Evolutionary conservation across 64 coral and sea anemone species (phyloP).

Genomic region (Montipora capricornis): DNA sequence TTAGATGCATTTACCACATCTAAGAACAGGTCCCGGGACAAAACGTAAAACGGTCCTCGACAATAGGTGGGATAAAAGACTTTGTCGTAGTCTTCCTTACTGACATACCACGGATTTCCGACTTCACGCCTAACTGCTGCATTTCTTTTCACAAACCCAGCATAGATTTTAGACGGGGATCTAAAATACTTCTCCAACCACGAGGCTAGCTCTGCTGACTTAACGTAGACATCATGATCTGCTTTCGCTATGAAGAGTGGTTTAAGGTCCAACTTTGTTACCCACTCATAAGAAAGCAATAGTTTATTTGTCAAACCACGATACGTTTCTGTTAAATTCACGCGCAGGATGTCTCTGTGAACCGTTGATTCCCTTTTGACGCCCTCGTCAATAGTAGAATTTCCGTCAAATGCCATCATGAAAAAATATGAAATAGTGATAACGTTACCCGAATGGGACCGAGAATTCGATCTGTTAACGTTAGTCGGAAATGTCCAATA

Average conservation of each 20-base stretch:
- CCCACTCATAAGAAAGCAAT: constrained; percentile 31
- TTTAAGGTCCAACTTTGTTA: not conserved
- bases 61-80: too few relatives aligned
- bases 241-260: constrained; percentile 39
- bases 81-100: not conserved
- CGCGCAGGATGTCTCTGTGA: constrained; percentile 27
- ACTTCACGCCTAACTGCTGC: not conserved
- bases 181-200: constrained; percentile 12
- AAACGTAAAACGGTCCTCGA: too few relatives aligned
- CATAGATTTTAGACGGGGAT: not conserved
- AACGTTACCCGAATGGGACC: too few relatives aligned
- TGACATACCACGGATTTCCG: constrained; percentile 18
- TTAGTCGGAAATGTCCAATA: too few relatives aligned
- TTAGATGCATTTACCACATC: too few relatives aligned
- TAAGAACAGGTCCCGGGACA: too few relatives aligned
- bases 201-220: not conserved
- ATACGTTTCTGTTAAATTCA: constrained; percentile 37
- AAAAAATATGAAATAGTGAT: not conserved
- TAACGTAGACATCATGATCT: constrained; percentile 50
- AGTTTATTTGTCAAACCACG: constrained; percentile 23
- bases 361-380: not conserved
- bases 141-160: constrained; percentile 17
- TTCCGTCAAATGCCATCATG: constrained; percentile 30
- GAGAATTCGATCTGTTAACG: too few relatives aligned
- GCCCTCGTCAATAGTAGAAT: constrained; percentile 13